These are phyloP conservation scores for Hirtodrosophila trivittata DNA, from an alignment of 2,888 invertebrate genomes.

Conservation along the genomic window DNA sequence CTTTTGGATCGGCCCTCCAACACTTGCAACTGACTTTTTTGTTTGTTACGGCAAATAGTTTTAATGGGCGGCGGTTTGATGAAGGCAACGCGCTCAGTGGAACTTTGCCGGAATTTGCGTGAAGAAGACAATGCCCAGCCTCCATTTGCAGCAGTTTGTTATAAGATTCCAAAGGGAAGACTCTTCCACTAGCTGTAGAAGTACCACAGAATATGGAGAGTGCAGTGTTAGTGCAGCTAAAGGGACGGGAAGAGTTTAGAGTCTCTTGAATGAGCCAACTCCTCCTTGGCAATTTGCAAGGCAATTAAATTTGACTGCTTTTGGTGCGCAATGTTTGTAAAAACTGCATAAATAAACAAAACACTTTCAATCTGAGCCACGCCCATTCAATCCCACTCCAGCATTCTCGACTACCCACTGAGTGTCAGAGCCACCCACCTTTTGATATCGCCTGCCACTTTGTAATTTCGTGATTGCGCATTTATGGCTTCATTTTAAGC, in stretches of 20 bases:
- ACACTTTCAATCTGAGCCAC: slow-evolving; percentile 57
- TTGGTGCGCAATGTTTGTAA: slow-evolving; percentile 56
- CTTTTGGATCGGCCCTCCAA: slow-evolving; percentile 2
- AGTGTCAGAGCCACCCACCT: background rate
- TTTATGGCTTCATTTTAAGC: slow-evolving; percentile 78
- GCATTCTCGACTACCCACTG: too few relatives aligned
- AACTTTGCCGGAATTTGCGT: slow-evolving; percentile 45
- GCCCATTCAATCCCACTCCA: slow-evolving; percentile 13
- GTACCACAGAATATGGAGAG: too few relatives aligned
- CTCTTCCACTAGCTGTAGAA: background rate
- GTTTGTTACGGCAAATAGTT: slow-evolving; percentile 74
- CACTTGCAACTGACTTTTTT: slow-evolving; percentile 11
- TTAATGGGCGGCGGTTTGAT: slow-evolving; percentile 71
- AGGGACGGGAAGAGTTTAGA: slow-evolving; percentile 1
- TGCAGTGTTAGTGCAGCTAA: too few relatives aligned
- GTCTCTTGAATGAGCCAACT: slow-evolving; percentile 8
- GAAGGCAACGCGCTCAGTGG: slow-evolving; percentile 34
- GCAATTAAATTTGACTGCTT: slow-evolving; percentile 74
- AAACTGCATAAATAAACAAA: slow-evolving; percentile 78
- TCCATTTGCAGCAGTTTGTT: slow-evolving; percentile 69
- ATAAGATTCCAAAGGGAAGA: slow-evolving; percentile 56
- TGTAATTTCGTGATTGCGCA: slow-evolving; percentile 80
- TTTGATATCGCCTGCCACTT: slow-evolving; percentile 41
- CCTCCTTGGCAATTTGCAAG: slow-evolving; percentile 66
- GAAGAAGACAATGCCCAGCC: slow-evolving; percentile 41